Conservation (phyloP, 2,797 vertebrate species). For the Danio albolineatus region DNA sequence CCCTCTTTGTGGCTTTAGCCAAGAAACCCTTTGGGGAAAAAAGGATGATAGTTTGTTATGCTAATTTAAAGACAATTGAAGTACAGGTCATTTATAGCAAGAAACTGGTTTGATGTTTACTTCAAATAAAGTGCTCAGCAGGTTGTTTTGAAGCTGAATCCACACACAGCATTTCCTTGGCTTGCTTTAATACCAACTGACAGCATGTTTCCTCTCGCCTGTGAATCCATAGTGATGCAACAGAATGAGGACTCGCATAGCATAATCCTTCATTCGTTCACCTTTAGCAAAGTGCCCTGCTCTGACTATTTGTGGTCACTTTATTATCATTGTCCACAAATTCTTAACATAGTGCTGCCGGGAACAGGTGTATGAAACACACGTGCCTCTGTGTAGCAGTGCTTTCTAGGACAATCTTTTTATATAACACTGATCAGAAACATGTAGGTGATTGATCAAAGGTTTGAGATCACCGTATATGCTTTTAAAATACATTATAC, state of each 20-base stretch:
- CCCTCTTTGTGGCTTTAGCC: background rate
- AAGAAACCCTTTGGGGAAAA: background rate
- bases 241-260: background rate
- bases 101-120: background rate
- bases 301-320: background rate
- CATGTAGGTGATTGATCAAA: background rate
- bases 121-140: background rate
- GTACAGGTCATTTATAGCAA: background rate
- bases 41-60: background rate
- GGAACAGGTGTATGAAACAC: conserved; percentile 2
- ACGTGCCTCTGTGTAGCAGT: background rate
- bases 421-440: conserved; percentile 6
- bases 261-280: conserved; percentile 6
- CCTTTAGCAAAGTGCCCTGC: background rate
- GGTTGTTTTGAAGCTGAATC: background rate
- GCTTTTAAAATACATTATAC: background rate
- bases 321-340: background rate
- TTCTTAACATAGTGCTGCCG: background rate
- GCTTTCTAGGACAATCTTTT: background rate
- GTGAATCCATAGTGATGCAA: conserved; percentile 1
- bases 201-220: background rate
- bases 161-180: background rate
- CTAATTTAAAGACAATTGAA: background rate
- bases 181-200: background rate
- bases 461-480: background rate